Conservation (phyloP, 2,888 invertebrate genomes). For the Azorinus chamasolen region DNA sequence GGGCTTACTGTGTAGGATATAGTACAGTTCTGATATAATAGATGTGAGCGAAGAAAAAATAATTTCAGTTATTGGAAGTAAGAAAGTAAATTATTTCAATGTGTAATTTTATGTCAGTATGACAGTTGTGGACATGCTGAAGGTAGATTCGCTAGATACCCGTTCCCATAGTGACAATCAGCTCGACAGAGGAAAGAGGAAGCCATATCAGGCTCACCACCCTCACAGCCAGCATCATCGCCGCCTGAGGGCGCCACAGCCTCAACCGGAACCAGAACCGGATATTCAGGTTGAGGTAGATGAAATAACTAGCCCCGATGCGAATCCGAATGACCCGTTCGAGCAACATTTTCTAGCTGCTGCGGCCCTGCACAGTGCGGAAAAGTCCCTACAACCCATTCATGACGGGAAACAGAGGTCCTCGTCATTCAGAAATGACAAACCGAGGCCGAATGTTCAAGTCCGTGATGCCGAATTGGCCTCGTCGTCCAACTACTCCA, state of each 20-base stretch:
- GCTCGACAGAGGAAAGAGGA: constrained; percentile 16
- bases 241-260: constrained; percentile 34
- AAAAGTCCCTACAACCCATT: neutral
- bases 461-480: constrained; percentile 33
- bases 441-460: constrained; percentile 46
- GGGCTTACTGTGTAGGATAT: too few species aligned
- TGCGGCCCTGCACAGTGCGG: constrained; percentile 20
- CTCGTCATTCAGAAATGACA: constrained; percentile 62
- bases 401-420: constrained; percentile 36
- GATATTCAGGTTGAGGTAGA: constrained; percentile 42
- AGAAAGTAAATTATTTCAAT: neutral
- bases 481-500: constrained; percentile 50
- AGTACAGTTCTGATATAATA: too few species aligned
- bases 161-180: constrained; percentile 35
- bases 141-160: constrained; percentile 36
- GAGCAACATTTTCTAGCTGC: constrained; percentile 60
- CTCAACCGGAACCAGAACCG: constrained; percentile 28
- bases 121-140: constrained; percentile 48
- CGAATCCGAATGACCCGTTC: constrained; percentile 59
- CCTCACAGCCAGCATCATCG: constrained; percentile 59
- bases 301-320: constrained; percentile 26
- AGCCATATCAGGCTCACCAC: constrained; percentile 59
- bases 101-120: constrained; percentile 16
- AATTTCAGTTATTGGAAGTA: too few species aligned
- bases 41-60: too few species aligned